phyloP scores from a whole-genome alignment of 2,888 invertebrate species.

The Tachina fera region DNA sequence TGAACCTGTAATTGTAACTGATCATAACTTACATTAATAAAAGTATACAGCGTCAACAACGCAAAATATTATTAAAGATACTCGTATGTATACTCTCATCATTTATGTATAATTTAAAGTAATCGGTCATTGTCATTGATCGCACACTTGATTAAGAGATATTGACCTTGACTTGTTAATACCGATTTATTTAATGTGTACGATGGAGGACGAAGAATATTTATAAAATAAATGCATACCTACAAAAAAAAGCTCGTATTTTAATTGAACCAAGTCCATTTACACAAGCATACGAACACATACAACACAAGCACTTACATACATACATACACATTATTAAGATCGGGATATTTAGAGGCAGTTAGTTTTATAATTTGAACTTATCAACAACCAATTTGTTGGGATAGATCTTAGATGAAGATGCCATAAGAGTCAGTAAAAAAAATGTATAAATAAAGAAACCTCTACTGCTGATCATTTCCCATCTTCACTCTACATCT shows the following conservation, averaged over 20 bases:
- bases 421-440: slow-evolving; percentile 20
- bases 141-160: slow-evolving; percentile 66
- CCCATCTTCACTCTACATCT: slow-evolving; percentile 42
- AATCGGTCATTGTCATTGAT: slow-evolving; percentile 72
- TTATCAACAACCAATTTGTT: slow-evolving; percentile 66
- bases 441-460: slow-evolving; percentile 14
- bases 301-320: neutral
- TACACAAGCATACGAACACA: neutral
- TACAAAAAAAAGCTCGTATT: slow-evolving; percentile 42
- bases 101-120: slow-evolving; percentile 54
- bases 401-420: slow-evolving; percentile 58
- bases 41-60: slow-evolving; percentile 13
- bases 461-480: slow-evolving; percentile 29
- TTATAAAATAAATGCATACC: slow-evolving; percentile 40
- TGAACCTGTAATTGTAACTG: slow-evolving; percentile 57
- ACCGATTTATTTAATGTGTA: slow-evolving; percentile 60
- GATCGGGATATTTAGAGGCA: slow-evolving; percentile 10
- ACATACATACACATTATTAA: neutral
- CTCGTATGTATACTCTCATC: slow-evolving; percentile 46
- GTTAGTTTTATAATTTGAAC: slow-evolving; percentile 9
- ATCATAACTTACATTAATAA: slow-evolving; percentile 45
- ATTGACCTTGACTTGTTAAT: slow-evolving; percentile 72
- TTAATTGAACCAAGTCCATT: slow-evolving; percentile 64
- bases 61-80: slow-evolving; percentile 30
- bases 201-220: slow-evolving; percentile 37